These are phyloP conservation scores for Sebastes diaconus DNA, from an alignment of 2,797 vertebrate genomes.

Conservation along the genomic window DNA sequence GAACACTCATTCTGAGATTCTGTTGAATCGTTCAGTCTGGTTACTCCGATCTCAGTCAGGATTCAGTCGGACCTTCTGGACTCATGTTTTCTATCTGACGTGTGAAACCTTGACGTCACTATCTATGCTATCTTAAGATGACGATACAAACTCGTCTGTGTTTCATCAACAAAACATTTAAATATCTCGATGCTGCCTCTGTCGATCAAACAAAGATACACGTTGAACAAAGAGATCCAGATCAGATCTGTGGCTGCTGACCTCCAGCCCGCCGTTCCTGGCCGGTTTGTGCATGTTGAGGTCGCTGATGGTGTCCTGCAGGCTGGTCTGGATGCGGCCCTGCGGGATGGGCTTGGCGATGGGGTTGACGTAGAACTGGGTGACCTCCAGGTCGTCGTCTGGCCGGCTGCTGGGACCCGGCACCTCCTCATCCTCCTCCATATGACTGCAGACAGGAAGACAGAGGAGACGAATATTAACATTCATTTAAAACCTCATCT, in stretches of 20 bases:
- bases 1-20: neutral
- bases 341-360: slow-evolving; percentile 90
- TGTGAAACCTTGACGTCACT: neutral
- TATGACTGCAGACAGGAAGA: slow-evolving; percentile 53
- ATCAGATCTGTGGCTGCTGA: slow-evolving; percentile 47
- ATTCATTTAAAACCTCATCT: neutral
- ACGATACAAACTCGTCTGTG: neutral
- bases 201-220: neutral
- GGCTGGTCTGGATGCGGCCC: slow-evolving; percentile 68
- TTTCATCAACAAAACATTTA: neutral
- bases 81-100: too few relatives aligned
- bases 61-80: neutral
- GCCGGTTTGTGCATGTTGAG: slow-evolving; percentile 85
- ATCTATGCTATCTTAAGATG: neutral
- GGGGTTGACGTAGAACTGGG: slow-evolving; percentile 90
- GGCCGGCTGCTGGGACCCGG: slow-evolving; percentile 68
- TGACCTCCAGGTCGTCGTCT: slow-evolving; percentile 87
- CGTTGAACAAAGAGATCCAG: neutral
- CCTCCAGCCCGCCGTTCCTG: slow-evolving; percentile 86
- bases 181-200: neutral
- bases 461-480: neutral
- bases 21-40: neutral
- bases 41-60: neutral
- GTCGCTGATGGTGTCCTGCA: slow-evolving; percentile 91
- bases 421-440: slow-evolving; percentile 80